Evolutionary conservation across 2,797 vertebrate genomes (phyloP).

Genomic region (Oreortyx pictus): DNA sequence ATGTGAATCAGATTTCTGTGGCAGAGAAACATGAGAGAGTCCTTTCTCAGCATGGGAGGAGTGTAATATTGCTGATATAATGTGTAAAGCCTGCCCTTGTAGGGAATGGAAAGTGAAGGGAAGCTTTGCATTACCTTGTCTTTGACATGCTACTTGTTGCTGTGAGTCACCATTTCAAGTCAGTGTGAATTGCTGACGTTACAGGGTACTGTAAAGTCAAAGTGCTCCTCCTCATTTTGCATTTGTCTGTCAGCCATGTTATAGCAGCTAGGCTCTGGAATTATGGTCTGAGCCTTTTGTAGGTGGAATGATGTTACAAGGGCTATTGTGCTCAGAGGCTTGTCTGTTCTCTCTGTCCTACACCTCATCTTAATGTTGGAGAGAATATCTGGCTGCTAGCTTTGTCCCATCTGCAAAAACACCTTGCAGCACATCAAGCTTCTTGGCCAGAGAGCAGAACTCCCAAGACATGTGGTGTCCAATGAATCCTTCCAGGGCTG

Average conservation of each 20-base stretch:
- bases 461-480: background rate
- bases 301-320: background rate
- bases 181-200: background rate
- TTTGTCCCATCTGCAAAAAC: background rate
- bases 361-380: background rate
- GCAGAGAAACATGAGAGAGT: background rate
- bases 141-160: background rate
- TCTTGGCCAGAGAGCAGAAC: background rate
- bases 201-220: background rate
- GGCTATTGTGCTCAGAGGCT: background rate
- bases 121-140: background rate
- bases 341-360: background rate
- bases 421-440: background rate
- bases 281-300: background rate
- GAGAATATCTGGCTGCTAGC: background rate
- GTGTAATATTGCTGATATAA: background rate
- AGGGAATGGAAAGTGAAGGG: background rate
- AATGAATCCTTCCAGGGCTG: background rate
- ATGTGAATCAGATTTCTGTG: background rate
- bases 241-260: accelerated
- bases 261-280: background rate
- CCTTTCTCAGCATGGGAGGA: background rate
- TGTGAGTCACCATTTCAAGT: background rate
- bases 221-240: background rate
- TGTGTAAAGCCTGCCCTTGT: background rate